Evolutionary conservation across 2,888 invertebrate species (phyloP).

Genomic region (Brachypterus glaber): DNA sequence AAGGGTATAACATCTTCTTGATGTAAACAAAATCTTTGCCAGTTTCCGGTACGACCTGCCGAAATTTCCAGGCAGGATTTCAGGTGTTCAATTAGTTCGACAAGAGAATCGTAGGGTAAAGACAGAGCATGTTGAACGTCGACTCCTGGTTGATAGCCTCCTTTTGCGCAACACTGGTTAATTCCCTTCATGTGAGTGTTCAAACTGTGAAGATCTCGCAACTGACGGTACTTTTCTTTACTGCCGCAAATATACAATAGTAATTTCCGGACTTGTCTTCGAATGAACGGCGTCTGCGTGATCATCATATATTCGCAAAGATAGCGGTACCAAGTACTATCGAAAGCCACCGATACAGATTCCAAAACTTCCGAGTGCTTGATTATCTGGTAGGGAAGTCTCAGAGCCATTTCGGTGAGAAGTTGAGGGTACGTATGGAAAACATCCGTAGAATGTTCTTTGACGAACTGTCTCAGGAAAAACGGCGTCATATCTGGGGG

Average conservation of each 20-base stretch:
- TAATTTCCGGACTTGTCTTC: slow-evolving; percentile 87
- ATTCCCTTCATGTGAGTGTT: slow-evolving; percentile 73
- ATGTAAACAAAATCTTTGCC: slow-evolving; percentile 80
- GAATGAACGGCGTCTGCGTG: slow-evolving; percentile 75
- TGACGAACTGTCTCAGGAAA: slow-evolving; percentile 86
- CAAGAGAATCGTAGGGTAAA: slow-evolving; percentile 82
- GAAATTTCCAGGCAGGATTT: slow-evolving; percentile 93
- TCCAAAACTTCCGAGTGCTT: slow-evolving; percentile 55
- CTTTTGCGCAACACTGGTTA: slow-evolving; percentile 46
- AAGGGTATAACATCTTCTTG: slow-evolving; percentile 70
- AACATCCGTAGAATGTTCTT: slow-evolving; percentile 82
- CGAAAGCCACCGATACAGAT: slow-evolving; percentile 43
- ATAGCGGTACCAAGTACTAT: slow-evolving; percentile 65
- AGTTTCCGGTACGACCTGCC: slow-evolving; percentile 81
- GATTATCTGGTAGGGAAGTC: slow-evolving; percentile 89
- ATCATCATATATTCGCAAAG: slow-evolving; percentile 78
- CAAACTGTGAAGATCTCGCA: slow-evolving; percentile 87
- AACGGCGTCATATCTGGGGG: slow-evolving; percentile 94
- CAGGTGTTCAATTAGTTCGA: slow-evolving; percentile 87
- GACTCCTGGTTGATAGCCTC: slow-evolving; percentile 43
- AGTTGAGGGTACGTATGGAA: slow-evolving; percentile 90
- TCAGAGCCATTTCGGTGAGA: slow-evolving; percentile 89
- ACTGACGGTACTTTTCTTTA: slow-evolving; percentile 89
- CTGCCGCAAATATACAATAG: slow-evolving; percentile 88
- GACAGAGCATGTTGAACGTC: slow-evolving; percentile 44